Percentiles rank a stretch among this genome's conserved stretches.
phyloP scores from a whole-genome alignment of 1,140 invertebrate genomes.

The Papilio aristodemus region DNA sequence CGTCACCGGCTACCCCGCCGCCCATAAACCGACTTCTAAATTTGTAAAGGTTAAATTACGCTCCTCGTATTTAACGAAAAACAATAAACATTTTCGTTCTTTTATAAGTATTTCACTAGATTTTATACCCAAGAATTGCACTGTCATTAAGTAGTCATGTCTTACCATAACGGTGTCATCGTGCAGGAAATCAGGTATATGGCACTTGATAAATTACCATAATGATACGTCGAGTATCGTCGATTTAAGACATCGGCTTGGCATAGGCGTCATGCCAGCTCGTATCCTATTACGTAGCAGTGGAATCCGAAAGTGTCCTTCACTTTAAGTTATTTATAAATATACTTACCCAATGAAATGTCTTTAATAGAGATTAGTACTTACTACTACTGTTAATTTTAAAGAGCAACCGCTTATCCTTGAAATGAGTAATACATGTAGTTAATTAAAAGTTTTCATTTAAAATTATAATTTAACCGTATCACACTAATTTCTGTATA shows the following conservation, averaged over 20 bases:
- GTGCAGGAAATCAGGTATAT: slow-evolving; percentile 1
- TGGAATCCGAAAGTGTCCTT: slow-evolving; percentile 35
- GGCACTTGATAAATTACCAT: slow-evolving; percentile 31
- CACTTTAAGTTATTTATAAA: slow-evolving; percentile 46
- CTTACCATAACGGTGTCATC: slow-evolving; percentile 5
- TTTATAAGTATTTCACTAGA: not conserved
- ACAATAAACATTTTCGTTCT: too few species aligned
- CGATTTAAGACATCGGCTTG: slow-evolving; percentile 57
- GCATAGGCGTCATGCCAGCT: slow-evolving; percentile 53
- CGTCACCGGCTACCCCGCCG: slow-evolving; percentile 45
- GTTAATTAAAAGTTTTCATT: too few species aligned
- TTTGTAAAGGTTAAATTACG: slow-evolving; percentile 58
- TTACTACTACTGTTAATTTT: too few species aligned
- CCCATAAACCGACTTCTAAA: slow-evolving; percentile 45
- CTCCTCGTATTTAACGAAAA: slow-evolving; percentile 48
- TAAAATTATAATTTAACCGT: too few species aligned
- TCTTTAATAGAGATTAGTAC: too few species aligned
- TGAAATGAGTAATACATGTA: not conserved
- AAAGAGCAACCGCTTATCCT: too few species aligned
- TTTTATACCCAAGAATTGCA: not conserved
- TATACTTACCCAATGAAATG: too few species aligned
- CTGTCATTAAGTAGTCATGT: slow-evolving; percentile 26
- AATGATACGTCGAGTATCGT: slow-evolving; percentile 43
- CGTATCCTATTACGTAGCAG: slow-evolving; percentile 63
- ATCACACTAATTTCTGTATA: not conserved